A percentile compares a stretch with the other conserved stretches of the same genome.
phyloP scores from a whole-genome alignment of 2,888 invertebrate species.

The Suillia variegata region DNA sequence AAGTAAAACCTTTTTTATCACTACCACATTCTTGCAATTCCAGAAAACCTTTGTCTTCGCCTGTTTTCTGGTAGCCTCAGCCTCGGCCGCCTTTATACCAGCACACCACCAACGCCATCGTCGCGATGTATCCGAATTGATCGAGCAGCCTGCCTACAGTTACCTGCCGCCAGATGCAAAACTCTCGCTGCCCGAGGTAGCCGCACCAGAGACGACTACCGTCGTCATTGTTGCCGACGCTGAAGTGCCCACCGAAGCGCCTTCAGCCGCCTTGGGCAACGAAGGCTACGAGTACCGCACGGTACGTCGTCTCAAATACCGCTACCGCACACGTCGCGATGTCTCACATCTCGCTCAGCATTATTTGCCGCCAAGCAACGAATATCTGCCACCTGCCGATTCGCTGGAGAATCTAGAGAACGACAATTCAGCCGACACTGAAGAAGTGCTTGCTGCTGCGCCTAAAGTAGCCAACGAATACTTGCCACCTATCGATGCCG shows the following conservation, averaged over 20 bases:
- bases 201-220: background rate
- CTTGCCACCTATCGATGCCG: constrained; percentile 38
- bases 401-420: background rate
- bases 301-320: constrained; percentile 42
- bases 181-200: background rate
- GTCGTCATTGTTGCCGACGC: constrained; percentile 12
- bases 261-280: constrained; percentile 29
- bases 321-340: constrained; percentile 46
- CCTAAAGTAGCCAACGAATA: constrained; percentile 40
- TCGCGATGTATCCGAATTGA: constrained; percentile 46
- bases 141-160: constrained; percentile 25
- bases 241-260: constrained; percentile 12
- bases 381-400: constrained; percentile 40
- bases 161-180: constrained; percentile 32
- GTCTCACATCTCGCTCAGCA: constrained; percentile 45
- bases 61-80: constrained; percentile 38
- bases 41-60: constrained; percentile 47
- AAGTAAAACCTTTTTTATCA: too few relatives aligned
- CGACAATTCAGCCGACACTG: constrained; percentile 41
- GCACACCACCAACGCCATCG: constrained; percentile 29
- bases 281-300: constrained; percentile 46
- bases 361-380: constrained; percentile 40
- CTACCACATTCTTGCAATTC: background rate
- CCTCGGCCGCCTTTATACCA: constrained; percentile 39
- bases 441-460: constrained; percentile 39